phyloP scores from a whole-genome alignment of 2,797 vertebrate genomes.

The Octomys mimax region DNA sequence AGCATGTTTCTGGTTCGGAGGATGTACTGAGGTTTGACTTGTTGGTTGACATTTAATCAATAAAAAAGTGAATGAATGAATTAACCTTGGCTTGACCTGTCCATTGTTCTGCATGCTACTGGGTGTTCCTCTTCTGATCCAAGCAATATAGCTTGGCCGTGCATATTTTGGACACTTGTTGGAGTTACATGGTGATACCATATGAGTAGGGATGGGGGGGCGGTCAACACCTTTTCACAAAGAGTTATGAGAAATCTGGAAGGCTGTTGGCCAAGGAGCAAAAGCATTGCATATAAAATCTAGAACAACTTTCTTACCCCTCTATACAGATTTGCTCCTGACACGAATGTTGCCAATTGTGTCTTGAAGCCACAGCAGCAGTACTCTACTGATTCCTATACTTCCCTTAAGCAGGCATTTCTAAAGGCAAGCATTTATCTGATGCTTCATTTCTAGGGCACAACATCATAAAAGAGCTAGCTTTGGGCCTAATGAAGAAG shows the following conservation, averaged over 20 bases:
- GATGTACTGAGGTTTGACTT: not conserved
- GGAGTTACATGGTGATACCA: not conserved
- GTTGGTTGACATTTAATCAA: not conserved
- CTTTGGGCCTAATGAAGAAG: slow-evolving; percentile 75
- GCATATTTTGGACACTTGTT: slow-evolving; percentile 5
- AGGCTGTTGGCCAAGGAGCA: not conserved
- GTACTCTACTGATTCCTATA: not conserved
- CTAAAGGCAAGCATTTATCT: not conserved
- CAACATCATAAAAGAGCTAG: slow-evolving; percentile 72
- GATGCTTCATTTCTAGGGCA: slow-evolving; percentile 58
- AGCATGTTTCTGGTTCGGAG: not conserved
- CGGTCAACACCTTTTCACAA: not conserved
- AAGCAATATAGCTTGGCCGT: not conserved
- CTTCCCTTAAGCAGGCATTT: not conserved
- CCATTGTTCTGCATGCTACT: not conserved
- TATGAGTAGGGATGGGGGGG: not conserved
- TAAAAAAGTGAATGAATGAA: not conserved
- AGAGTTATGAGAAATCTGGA: not conserved
- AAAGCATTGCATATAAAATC: not conserved
- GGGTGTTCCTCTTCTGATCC: not conserved
- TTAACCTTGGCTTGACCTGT: not conserved
- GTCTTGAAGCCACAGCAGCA: not conserved
- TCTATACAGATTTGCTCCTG: not conserved
- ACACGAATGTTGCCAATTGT: not conserved
- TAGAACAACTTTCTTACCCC: not conserved